Base-by-base conservation (phyloP, 2,888 invertebrate species). In the Cerastis rubricosa region DNA sequence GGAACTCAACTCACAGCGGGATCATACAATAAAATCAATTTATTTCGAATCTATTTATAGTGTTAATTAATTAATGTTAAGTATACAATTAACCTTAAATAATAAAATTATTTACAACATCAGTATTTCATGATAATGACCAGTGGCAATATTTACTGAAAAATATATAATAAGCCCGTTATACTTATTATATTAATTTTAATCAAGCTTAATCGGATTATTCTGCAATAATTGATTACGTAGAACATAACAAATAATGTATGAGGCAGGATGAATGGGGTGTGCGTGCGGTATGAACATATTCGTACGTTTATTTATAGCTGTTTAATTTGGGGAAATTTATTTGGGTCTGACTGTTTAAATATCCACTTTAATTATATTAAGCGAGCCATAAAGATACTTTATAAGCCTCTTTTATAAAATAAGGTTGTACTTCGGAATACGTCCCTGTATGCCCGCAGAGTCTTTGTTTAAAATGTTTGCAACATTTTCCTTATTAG, bases 291-390 rank as follows among this genome's bases (percentile, higher is more conserved):
- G 67, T 80, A 80, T 40, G 43, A 69, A 69, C 65, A 70, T 40
- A 51, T 35, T 65, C 43, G 57, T 57, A 47, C 35, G 40, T 72
- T 70, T 73, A 75, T 81, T 76, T 79, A 81, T 74, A n/a, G 51
- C 65, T 65, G 66, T 81, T 85, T 86, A 84, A 85, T 85, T 75
- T 78, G 69, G 63, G 51, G 4, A 63, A 80, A 83, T 78, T 84
- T 78, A 86, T 86, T 83, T 76, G 76, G 82, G 85, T 77, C 75
- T 45, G 61, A 67, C 74, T 85, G 80, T 80, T 80, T 83, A 77
- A 78, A 85, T 85, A 85, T 61, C 61, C 68, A 67, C 43, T 86
- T 83, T 86, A 83, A 85, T 83, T 86, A 83, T 85, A 81, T 85
- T 80, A 86, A 75, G 73, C 71, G 83, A 68, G 40, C 67, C 72